These are phyloP conservation scores for Drosophila rufa DNA, from an alignment of 1,140 invertebrate genomes.

Conservation along the genomic window DNA sequence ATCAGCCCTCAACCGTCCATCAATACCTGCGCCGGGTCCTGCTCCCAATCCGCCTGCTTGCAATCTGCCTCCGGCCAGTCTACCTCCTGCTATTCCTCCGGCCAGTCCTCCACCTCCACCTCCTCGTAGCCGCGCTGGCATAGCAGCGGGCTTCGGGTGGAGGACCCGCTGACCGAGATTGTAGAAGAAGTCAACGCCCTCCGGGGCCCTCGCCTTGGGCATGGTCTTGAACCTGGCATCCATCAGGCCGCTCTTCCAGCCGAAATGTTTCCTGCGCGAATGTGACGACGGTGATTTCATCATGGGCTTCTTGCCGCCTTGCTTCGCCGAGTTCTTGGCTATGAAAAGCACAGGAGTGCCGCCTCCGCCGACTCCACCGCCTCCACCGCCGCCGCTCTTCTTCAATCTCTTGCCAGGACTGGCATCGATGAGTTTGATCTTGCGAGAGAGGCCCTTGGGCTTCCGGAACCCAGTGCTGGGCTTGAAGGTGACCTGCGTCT, in stretches of 20 bases:
- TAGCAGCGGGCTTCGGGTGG: no score
- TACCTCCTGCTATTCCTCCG: neutral
- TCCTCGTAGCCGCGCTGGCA: neutral
- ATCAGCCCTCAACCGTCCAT: no score
- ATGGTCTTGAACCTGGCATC: neutral
- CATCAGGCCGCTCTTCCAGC: neutral
- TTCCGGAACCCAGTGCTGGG: neutral
- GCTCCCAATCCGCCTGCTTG: neutral
- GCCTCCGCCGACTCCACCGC: neutral
- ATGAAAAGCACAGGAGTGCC: slow-evolving; percentile 32
- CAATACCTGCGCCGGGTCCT: no score
- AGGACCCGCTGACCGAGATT: slow-evolving; percentile 21
- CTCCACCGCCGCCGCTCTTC: no score
- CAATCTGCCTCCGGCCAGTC: neutral
- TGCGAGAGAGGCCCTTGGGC: neutral
- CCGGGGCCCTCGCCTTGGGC: neutral
- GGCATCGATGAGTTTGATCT: slow-evolving; percentile 13
- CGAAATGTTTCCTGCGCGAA: neutral
- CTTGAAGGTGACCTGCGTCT: neutral
- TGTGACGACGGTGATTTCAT: neutral
- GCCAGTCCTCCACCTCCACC: neutral
- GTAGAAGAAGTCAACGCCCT: slow-evolving; percentile 42
- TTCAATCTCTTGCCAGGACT: neutral
- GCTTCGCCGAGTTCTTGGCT: neutral
- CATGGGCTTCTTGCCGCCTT: no score